phyloP scores from a whole-genome alignment of 2,797 vertebrate species.

The Limosa lapponica region DNA sequence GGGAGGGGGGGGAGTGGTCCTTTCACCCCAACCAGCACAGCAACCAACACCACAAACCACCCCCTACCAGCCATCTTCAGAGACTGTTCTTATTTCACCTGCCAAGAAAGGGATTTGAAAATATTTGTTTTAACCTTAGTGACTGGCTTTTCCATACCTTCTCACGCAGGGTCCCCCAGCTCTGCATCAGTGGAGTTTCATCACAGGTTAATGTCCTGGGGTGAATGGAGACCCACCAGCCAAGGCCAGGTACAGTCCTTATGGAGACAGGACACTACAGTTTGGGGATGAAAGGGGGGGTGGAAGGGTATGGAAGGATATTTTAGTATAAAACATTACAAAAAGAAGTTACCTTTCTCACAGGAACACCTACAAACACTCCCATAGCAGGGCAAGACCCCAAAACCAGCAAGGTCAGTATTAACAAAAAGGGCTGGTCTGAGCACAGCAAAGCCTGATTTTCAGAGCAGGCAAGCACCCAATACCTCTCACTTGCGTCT shows the following conservation, averaged over 20 bases:
- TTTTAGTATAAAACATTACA: not conserved
- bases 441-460: not conserved
- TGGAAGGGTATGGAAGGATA: not conserved
- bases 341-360: not conserved
- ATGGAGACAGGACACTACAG: not conserved
- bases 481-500: not conserved
- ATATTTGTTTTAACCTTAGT: not conserved
- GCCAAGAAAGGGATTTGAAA: not conserved
- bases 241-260: not conserved
- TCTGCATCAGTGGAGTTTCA: not conserved
- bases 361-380: not conserved
- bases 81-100: not conserved
- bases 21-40: not conserved
- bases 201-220: not conserved
- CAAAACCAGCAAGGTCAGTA: not conserved
- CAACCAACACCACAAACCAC: not conserved
- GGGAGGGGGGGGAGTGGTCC: rapidly evolving
- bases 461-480: not conserved
- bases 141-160: not conserved
- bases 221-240: not conserved
- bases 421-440: not conserved
- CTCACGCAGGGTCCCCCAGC: not conserved
- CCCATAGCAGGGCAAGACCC: not conserved
- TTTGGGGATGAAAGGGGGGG: not conserved
- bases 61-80: not conserved